These are phyloP conservation scores for Coendou prehensilis DNA, from an alignment of 2,797 vertebrate genomes.

Conservation along the genomic window DNA sequence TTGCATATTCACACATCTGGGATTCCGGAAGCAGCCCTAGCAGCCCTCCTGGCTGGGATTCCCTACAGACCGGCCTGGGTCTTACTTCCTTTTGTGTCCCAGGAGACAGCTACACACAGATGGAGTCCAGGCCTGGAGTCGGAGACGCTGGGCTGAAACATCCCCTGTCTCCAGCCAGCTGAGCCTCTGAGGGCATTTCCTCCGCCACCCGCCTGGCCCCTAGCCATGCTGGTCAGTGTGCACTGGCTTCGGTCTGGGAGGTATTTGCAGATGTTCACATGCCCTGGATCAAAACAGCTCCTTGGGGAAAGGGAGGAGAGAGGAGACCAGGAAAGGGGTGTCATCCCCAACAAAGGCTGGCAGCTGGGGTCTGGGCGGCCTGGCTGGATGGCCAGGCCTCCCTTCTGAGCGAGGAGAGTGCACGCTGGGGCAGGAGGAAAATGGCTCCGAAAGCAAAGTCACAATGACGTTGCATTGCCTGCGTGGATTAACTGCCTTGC, in stretches of 20 bases:
- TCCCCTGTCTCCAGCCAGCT: not conserved
- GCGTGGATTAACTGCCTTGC: not conserved
- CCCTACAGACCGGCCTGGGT: not conserved
- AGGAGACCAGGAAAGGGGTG: not conserved
- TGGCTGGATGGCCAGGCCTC: not conserved
- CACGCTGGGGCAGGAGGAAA: not conserved
- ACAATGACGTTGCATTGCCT: not conserved
- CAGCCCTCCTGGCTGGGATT: not conserved
- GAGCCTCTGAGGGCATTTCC: not conserved
- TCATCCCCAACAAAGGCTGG: too few species aligned
- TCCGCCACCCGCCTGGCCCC: not conserved
- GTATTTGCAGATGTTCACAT: not conserved
- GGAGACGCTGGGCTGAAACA: not conserved
- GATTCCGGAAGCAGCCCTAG: not conserved
- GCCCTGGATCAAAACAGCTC: not conserved
- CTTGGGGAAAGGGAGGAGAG: not conserved
- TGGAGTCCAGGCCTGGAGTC: not conserved
- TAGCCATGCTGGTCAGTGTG: accelerated
- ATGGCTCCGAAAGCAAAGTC: not conserved
- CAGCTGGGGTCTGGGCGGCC: not conserved
- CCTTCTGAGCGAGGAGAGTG: not conserved
- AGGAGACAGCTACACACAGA: not conserved
- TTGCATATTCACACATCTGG: not conserved
- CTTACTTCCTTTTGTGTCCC: too few species aligned
- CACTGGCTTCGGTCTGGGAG: not conserved